phyloP scores from a whole-genome alignment of 2,797 vertebrate species.

The Enteromius paludinosus region DNA sequence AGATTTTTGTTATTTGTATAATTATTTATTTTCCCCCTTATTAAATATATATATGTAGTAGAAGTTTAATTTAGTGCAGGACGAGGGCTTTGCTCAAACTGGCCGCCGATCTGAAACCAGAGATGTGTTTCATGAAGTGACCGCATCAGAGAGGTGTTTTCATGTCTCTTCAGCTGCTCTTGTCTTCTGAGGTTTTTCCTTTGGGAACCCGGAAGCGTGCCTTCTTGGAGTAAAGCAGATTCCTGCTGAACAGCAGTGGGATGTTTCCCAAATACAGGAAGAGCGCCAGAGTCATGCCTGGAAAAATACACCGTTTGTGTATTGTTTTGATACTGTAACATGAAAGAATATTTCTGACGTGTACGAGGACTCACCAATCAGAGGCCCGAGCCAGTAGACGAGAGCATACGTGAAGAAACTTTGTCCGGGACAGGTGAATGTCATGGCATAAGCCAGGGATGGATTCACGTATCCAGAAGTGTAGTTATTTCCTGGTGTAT shows the following conservation, averaged over 20 bases:
- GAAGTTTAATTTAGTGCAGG: neutral
- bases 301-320: neutral
- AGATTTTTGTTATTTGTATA: neutral
- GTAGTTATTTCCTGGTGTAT: conserved; percentile 77
- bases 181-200: conserved; percentile 63
- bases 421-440: conserved; percentile 87
- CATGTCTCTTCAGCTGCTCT: conserved; percentile 1
- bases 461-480: conserved; percentile 90
- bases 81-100: neutral
- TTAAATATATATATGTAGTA: neutral
- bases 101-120: neutral
- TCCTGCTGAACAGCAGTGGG: conserved; percentile 87
- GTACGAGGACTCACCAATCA: conserved; percentile 76
- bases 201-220: conserved; percentile 82
- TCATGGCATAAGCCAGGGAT: conserved; percentile 80
- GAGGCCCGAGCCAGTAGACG: conserved; percentile 89
- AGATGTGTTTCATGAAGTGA: neutral
- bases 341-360: neutral
- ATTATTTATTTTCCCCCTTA: too few relatives aligned
- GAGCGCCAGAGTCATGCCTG: conserved; percentile 87
- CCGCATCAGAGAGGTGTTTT: neutral
- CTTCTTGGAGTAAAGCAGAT: conserved; percentile 86
- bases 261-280: conserved; percentile 85
- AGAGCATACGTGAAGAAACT: conserved; percentile 78
- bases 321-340: neutral